These are phyloP conservation scores for Amitus sp. DNA, from an alignment of 2,888 invertebrate genomes.

Conservation along the genomic window DNA sequence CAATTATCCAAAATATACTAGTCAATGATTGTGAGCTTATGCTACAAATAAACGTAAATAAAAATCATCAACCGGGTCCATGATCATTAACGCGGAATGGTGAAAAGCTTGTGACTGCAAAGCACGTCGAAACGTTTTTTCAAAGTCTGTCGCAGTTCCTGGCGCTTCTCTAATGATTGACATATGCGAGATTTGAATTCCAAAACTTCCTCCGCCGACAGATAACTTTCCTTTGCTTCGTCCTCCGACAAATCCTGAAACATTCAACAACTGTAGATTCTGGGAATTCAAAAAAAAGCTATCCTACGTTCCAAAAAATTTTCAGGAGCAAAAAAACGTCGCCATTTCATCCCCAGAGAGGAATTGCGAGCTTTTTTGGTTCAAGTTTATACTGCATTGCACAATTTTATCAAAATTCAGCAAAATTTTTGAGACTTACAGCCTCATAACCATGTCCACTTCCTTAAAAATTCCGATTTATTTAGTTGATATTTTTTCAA, in stretches of 20 bases:
- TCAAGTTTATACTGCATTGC: too few species aligned
- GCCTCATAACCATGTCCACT: too few species aligned
- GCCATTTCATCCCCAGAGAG: too few species aligned
- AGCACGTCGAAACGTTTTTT: slow-evolving; percentile 85
- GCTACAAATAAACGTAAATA: slow-evolving; percentile 44
- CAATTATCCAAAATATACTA: slow-evolving; percentile 45
- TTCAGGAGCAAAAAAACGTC: too few species aligned
- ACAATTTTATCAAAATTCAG: too few species aligned
- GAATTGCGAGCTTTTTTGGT: too few species aligned
- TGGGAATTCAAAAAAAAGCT: too few species aligned
- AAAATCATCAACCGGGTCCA: slow-evolving; percentile 40
- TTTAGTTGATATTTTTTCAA: too few species aligned
- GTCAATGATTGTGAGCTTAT: not conserved
- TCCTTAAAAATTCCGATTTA: too few species aligned
- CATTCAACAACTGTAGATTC: not conserved
- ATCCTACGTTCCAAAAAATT: too few species aligned
- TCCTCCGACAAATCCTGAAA: slow-evolving; percentile 81
- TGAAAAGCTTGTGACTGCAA: slow-evolving; percentile 67
- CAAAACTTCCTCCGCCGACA: slow-evolving; percentile 88
- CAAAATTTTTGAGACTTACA: too few species aligned
- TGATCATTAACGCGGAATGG: slow-evolving; percentile 18
- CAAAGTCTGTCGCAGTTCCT: slow-evolving; percentile 83
- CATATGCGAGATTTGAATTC: slow-evolving; percentile 85
- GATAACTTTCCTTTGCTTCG: slow-evolving; percentile 76
- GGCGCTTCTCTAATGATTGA: slow-evolving; percentile 82